Base-by-base conservation (phyloP, 2,888 invertebrate species). In the Scelioninae gen. 1 region DNA sequence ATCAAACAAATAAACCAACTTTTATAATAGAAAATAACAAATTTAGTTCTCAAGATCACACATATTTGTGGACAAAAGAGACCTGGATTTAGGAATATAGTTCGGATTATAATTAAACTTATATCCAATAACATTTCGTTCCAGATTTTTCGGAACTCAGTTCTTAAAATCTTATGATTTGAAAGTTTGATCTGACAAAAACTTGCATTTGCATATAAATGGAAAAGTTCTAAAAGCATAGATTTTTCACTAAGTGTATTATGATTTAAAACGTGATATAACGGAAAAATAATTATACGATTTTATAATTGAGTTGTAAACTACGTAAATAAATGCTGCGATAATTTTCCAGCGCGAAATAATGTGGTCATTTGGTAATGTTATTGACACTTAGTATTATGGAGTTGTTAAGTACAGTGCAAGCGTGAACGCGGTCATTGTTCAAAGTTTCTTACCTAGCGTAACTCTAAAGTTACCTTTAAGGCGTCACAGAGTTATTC, bases 381-480 rank as follows among this genome's bases (percentile, higher is more conserved):
- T 40, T 74, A 74, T 55, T 47, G 74, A 63, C 62, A 53, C 43
- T 47, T 23, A 47, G 23, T 51, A 38, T 47, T 47, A 47, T 23
- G 47, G 56, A 62, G 47, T 74, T 34, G 55, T 74, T 63, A 74
- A 56, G 47, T 53, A 16, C 34, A 55, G 53, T 15, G 55, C 13
- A 29, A 71, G 40, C 15, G 53, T 56, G 55, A 63, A 63, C 43
- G 49, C 11, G 49, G 51, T 74, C 74, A 74, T 74, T 74, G 74
- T 74, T 74, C 72, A 31, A 74, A 74, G 45, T 71, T 71, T n/a
- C 63, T 74, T 60, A 34, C 72, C 15, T 47, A 63, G 51, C 47
- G 38, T 10, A 32, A 55, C 55, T 62, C 43, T 53, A 47, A 72
- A 62, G 62, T 72, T 72, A 43, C 60, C 62, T 72, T 72, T 53